Conservation (phyloP, 2,113 vertebrate genomes). For the Tichodroma muraria region DNA sequence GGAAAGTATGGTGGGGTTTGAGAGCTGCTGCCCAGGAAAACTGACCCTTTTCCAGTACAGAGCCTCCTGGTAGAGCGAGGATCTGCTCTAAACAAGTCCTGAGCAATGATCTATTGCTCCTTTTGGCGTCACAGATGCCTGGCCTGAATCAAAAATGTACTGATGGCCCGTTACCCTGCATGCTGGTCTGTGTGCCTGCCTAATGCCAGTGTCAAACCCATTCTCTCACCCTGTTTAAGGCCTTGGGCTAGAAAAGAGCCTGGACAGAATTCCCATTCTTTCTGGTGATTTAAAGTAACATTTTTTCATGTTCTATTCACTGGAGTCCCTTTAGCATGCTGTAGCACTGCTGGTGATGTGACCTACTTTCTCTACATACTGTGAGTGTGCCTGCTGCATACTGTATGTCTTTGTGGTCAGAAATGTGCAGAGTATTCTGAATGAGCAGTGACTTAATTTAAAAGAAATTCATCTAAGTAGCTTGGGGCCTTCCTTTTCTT, state of each 20-base stretch:
- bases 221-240: neutral
- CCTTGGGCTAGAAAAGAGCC: neutral
- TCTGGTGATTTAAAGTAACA: conserved; percentile 11
- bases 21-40: neutral
- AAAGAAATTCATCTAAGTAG: conserved; percentile 28
- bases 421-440: conserved; percentile 43
- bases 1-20: neutral
- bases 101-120: neutral
- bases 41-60: neutral
- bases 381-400: conserved; percentile 22
- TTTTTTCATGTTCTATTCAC: conserved; percentile 11
- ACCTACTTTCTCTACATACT: conserved; percentile 34
- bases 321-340: neutral
- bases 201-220: neutral
- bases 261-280: conserved; percentile 17
- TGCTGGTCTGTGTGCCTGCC: neutral
- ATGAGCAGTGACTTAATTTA: conserved; percentile 38
- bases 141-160: neutral
- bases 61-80: neutral
- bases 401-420: conserved; percentile 38
- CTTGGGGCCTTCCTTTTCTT: conserved; percentile 33
- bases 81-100: neutral
- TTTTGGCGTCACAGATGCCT: neutral
- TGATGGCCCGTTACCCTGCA: neutral
- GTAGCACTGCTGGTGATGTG: neutral